These are phyloP conservation scores for Stenotaenia linearis DNA, from an alignment of 2,888 invertebrate genomes.

Conservation along the genomic window DNA sequence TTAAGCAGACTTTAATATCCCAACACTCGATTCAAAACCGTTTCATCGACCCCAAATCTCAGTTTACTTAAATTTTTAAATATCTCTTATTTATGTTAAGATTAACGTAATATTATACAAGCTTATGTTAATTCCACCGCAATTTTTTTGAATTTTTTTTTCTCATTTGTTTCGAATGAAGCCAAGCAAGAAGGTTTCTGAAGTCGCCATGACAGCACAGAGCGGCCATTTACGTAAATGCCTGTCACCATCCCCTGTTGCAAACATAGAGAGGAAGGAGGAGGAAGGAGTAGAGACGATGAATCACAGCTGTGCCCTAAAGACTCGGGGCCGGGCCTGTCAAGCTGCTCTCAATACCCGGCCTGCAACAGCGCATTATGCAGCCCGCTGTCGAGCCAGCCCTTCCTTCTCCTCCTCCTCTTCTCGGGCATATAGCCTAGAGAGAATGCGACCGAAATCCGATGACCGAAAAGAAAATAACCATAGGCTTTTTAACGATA, in stretches of 20 bases:
- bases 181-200: neutral
- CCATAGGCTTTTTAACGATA: neutral
- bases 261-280: constrained; percentile 13
- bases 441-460: neutral
- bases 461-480: constrained; percentile 1
- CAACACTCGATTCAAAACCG: neutral
- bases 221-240: constrained; percentile 16
- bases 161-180: constrained; percentile 2
- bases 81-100: too few species aligned
- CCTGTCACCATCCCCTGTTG: constrained; percentile 17
- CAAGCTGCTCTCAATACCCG: constrained; percentile 29
- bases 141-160: neutral
- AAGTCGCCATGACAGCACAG: constrained; percentile 7
- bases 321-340: constrained; percentile 29
- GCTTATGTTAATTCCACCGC: too few species aligned
- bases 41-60: neutral
- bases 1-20: neutral
- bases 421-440: neutral
- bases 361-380: constrained; percentile 30
- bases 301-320: constrained; percentile 32
- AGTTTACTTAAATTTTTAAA: neutral
- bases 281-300: constrained; percentile 28
- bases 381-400: constrained; percentile 13
- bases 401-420: constrained; percentile 4
- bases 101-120: too few species aligned